These are phyloP conservation scores for Helleia helle DNA, from an alignment of 2,888 invertebrate genomes.

Conservation along the genomic window DNA sequence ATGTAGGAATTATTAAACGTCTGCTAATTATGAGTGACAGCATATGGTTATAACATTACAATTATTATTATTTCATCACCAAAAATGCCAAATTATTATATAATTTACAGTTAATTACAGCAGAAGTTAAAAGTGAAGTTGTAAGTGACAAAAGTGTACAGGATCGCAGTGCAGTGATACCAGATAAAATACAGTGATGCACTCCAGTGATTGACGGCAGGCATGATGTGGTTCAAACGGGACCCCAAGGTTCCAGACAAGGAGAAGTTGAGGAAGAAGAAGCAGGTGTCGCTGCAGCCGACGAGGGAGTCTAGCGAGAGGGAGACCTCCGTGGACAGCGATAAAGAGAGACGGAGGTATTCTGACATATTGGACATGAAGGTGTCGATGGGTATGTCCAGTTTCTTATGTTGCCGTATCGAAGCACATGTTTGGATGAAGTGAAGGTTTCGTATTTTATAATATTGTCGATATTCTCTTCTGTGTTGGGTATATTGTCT, in stretches of 20 bases:
- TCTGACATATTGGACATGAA: constrained; percentile 63
- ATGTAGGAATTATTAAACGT: too few species aligned
- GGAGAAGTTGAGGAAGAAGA: constrained; percentile 55
- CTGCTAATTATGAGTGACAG: too few species aligned
- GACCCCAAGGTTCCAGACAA: constrained; percentile 58
- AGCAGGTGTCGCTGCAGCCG: constrained; percentile 44
- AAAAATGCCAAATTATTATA: too few species aligned
- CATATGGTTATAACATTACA: too few species aligned
- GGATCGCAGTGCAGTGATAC: not conserved
- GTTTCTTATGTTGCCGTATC: not conserved
- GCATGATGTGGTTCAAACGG: constrained; percentile 69
- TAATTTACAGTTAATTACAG: too few species aligned
- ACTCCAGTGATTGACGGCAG: constrained; percentile 28
- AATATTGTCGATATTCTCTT: too few species aligned
- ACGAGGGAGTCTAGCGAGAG: constrained; percentile 63
- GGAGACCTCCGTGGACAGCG: constrained; percentile 62
- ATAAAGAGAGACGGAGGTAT: constrained; percentile 58
- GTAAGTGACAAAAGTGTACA: constrained; percentile 3
- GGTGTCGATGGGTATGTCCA: constrained; percentile 50
- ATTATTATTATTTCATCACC: too few species aligned
- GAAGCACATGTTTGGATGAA: constrained; percentile 12
- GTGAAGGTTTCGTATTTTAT: too few species aligned
- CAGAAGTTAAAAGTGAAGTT: too few species aligned
- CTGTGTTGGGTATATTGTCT: too few species aligned
- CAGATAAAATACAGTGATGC: constrained; percentile 3